Evolutionary conservation across 2,113 vertebrate species (phyloP).

Genomic region (Phocoena phocoena): DNA sequence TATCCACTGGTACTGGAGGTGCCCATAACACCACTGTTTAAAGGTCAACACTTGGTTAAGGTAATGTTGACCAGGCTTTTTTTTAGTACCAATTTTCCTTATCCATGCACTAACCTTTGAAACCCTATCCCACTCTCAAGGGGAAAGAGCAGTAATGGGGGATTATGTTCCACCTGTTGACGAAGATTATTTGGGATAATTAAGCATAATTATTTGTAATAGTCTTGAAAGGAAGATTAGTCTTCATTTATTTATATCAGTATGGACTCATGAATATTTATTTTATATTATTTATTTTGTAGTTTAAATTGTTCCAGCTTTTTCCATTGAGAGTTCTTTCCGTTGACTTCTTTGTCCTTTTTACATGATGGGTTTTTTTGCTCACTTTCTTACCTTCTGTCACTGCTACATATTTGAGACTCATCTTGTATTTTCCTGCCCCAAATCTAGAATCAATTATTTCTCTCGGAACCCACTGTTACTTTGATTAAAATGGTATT

Average conservation of each 20-base stretch:
- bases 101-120: not conserved
- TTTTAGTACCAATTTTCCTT: not conserved
- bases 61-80: not conserved
- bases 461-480: not conserved
- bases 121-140: not conserved
- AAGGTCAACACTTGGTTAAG: not conserved
- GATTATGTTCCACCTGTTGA: not conserved
- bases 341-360: not conserved
- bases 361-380: not conserved
- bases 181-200: not conserved
- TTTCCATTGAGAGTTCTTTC: not conserved
- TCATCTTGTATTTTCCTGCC: not conserved
- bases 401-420: not conserved
- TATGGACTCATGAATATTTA: not conserved
- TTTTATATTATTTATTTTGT: not conserved
- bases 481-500: not conserved
- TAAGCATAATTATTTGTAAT: not conserved
- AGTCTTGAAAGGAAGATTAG: not conserved
- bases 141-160: not conserved
- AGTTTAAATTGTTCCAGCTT: not conserved
- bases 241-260: not conserved
- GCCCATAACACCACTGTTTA: not conserved
- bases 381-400: not conserved
- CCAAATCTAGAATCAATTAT: not conserved
- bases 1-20: not conserved